Evolutionary conservation across 2,888 invertebrate species (phyloP).

Genomic region (Andrena haemorrhoa): DNA sequence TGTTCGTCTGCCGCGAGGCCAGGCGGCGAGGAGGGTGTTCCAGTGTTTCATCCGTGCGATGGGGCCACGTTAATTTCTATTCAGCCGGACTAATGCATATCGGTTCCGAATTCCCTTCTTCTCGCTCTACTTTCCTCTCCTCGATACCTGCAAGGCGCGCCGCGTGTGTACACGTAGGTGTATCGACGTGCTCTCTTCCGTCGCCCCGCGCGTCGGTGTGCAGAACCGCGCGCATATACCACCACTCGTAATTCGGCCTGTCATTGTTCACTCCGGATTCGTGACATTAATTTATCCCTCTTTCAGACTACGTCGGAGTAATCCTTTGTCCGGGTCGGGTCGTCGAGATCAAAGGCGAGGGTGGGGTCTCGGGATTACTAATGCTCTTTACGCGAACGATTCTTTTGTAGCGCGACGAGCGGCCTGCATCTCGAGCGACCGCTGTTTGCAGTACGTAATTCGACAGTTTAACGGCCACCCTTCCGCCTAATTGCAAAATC

Average conservation of each 20-base stretch:
- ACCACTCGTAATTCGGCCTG: slow-evolving; percentile 49
- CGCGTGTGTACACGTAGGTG: no score
- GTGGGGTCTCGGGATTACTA: slow-evolving; percentile 48
- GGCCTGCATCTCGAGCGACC: slow-evolving; percentile 9
- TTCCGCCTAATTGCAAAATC: neutral
- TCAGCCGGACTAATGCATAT: slow-evolving; percentile 53
- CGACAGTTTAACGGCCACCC: neutral
- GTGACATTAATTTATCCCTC: slow-evolving; percentile 61
- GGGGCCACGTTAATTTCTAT: slow-evolving; percentile 59
- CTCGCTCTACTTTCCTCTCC: slow-evolving; percentile 44
- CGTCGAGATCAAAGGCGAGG: slow-evolving; percentile 54
- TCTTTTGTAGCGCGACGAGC: slow-evolving; percentile 20
- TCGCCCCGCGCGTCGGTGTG: neutral
- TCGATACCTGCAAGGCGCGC: neutral
- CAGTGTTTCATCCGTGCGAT: slow-evolving; percentile 34
- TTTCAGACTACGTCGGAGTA: slow-evolving; percentile 33
- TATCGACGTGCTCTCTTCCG: no score
- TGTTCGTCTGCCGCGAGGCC: slow-evolving; percentile 7
- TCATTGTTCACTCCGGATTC: slow-evolving; percentile 59
- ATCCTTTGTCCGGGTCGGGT: slow-evolving; percentile 48
- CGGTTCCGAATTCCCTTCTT: slow-evolving; percentile 46
- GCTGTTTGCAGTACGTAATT: neutral
- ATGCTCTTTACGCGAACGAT: slow-evolving; percentile 53
- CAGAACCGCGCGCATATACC: neutral
- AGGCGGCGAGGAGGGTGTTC: slow-evolving; percentile 12